phyloP scores from a whole-genome alignment of 2,113 vertebrate genomes.

The Oxyruncus cristatus region DNA sequence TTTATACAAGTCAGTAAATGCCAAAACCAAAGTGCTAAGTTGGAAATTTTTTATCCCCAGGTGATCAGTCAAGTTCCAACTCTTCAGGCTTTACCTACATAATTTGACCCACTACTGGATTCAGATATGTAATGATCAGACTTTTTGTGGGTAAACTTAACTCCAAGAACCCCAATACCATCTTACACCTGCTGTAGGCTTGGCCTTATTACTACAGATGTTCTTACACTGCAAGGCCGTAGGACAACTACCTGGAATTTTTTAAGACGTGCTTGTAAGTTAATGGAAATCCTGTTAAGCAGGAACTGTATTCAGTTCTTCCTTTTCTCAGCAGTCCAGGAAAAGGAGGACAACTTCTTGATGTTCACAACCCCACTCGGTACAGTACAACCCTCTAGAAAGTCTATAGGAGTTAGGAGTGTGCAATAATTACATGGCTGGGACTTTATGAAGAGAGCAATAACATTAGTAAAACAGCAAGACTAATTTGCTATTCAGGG shows the following conservation, averaged over 20 bases:
- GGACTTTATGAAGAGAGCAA: neutral
- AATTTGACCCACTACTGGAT: neutral
- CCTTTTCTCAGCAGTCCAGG: neutral
- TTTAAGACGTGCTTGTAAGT: neutral
- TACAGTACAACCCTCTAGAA: neutral
- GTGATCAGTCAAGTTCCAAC: neutral
- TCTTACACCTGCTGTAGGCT: neutral
- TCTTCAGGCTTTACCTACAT: neutral
- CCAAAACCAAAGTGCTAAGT: neutral
- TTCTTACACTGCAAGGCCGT: neutral
- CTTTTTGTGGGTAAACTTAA: neutral
- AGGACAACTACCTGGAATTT: neutral
- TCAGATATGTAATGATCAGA: neutral
- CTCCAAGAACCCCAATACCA: neutral
- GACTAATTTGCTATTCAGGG: slow-evolving; percentile 48
- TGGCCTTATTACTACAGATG: neutral
- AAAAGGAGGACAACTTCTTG: neutral
- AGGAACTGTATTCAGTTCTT: neutral
- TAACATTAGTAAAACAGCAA: slow-evolving; percentile 16
- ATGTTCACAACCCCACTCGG: neutral
- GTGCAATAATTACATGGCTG: slow-evolving; percentile 20
- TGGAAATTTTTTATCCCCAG: neutral
- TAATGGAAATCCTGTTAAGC: neutral
- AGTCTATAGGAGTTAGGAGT: slow-evolving; percentile 15
- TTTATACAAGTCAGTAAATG: neutral